phyloP scores from a whole-genome alignment of 1,140 invertebrate species.

The Papilio aristodemus region DNA sequence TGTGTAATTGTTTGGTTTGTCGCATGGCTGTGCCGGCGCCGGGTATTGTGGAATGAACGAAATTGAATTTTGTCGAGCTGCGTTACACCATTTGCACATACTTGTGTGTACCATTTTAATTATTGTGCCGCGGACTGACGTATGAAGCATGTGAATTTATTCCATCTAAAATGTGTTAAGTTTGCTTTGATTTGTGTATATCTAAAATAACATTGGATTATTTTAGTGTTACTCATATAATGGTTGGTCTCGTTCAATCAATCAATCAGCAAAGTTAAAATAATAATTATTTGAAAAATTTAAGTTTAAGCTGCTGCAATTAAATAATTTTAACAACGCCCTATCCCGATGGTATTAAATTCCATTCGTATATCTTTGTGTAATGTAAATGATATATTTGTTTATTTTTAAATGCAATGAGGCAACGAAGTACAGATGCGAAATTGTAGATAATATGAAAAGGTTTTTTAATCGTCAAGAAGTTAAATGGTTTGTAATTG shows the following conservation, averaged over 20 bases:
- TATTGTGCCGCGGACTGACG: not conserved
- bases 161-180: not conserved
- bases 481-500: slow-evolving; percentile 24
- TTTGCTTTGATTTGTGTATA: not conserved
- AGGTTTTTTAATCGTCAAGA: not conserved
- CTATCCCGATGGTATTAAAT: not conserved
- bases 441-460: slow-evolving; percentile 13
- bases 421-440: slow-evolving; percentile 4
- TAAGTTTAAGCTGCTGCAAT: no score
- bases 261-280: no score
- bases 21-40: slow-evolving; percentile 55
- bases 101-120: slow-evolving; percentile 26
- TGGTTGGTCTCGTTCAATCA: no score
- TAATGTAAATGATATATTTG: not conserved
- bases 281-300: no score
- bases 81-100: slow-evolving; percentile 43
- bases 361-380: not conserved
- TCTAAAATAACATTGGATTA: not conserved
- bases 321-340: no score
- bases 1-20: slow-evolving; percentile 79
- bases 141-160: not conserved
- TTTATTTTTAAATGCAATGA: not conserved
- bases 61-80: slow-evolving; percentile 75
- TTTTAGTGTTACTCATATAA: not conserved
- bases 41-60: slow-evolving; percentile 52